Evolutionary conservation across 1,140 invertebrate genomes (phyloP).

Genomic region (Micrasema longulum): DNA sequence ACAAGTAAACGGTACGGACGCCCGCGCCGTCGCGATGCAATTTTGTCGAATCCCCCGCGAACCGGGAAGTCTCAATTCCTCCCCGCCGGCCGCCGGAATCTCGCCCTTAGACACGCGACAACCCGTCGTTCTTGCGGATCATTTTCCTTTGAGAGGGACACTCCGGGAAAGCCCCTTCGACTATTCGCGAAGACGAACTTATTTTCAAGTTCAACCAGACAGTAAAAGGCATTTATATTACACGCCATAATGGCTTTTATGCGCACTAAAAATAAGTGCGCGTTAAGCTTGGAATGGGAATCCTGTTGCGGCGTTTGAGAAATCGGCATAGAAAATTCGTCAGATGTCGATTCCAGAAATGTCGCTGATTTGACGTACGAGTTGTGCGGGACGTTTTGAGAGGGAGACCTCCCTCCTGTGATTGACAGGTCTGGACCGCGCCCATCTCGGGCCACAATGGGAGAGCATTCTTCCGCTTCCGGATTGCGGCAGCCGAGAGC

Average conservation of each 20-base stretch:
- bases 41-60: constrained; percentile 19
- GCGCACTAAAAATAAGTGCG: constrained; percentile 54
- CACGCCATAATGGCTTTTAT: constrained; percentile 55
- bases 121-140: neutral
- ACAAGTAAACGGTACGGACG: constrained; percentile 17
- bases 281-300: constrained; percentile 49
- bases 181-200: constrained; percentile 32
- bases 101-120: constrained; percentile 28
- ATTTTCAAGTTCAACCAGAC: constrained; percentile 53
- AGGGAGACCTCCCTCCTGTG: constrained; percentile 1
- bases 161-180: constrained; percentile 32
- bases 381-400: constrained; percentile 34
- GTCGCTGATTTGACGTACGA: constrained; percentile 43
- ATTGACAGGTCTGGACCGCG: constrained; percentile 37
- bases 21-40: constrained; percentile 52
- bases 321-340: constrained; percentile 21
- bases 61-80: constrained; percentile 22
- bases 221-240: constrained; percentile 55
- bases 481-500: constrained; percentile 19
- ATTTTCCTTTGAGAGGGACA: constrained; percentile 21
- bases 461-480: neutral
- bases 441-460: constrained; percentile 3
- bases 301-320: constrained; percentile 45
- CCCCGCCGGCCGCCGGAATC: neutral
- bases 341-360: constrained; percentile 44